These are phyloP conservation scores for Seriola rivoliana DNA, from an alignment of 2,113 vertebrate genomes.

Conservation along the genomic window DNA sequence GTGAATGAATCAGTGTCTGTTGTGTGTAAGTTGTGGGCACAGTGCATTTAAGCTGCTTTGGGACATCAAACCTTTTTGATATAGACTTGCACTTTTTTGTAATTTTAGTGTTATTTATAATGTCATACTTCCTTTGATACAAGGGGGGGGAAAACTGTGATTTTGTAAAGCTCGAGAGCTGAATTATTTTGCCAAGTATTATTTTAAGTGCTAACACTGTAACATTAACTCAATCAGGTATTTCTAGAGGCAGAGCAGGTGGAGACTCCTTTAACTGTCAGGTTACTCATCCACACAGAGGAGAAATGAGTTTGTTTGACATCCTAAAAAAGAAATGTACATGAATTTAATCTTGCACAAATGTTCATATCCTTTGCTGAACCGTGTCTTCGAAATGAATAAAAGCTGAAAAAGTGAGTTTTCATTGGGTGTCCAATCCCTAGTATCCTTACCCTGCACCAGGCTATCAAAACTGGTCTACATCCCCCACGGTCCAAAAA, in stretches of 20 bases:
- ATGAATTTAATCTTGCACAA: constrained; percentile 27
- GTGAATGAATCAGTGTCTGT: constrained; percentile 67
- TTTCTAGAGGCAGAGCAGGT: constrained; percentile 16
- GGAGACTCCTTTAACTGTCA: constrained; percentile 27
- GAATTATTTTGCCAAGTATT: constrained; percentile 47
- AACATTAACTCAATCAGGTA: constrained; percentile 71
- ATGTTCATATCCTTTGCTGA: constrained; percentile 52
- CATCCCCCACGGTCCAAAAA: background rate
- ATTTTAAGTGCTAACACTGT: constrained; percentile 67
- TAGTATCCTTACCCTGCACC: background rate
- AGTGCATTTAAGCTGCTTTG: constrained; percentile 50
- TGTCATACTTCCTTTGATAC: constrained; percentile 46
- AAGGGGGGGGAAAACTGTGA: constrained; percentile 68
- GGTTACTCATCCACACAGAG: constrained; percentile 1
- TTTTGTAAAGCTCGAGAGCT: constrained; percentile 59
- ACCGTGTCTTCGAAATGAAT: constrained; percentile 59
- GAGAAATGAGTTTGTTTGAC: constrained; percentile 20
- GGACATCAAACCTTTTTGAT: constrained; percentile 62
- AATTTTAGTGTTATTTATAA: constrained; percentile 65
- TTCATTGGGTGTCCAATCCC: constrained; percentile 4
- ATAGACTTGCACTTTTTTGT: constrained; percentile 71
- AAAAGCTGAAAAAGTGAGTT: constrained; percentile 55
- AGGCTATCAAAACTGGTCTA: background rate
- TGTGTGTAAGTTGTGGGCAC: constrained; percentile 1
- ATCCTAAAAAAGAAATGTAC: constrained; percentile 38